These are phyloP conservation scores for Todiramphus saurophagus DNA, from an alignment of 2,113 vertebrate genomes.

Conservation along the genomic window DNA sequence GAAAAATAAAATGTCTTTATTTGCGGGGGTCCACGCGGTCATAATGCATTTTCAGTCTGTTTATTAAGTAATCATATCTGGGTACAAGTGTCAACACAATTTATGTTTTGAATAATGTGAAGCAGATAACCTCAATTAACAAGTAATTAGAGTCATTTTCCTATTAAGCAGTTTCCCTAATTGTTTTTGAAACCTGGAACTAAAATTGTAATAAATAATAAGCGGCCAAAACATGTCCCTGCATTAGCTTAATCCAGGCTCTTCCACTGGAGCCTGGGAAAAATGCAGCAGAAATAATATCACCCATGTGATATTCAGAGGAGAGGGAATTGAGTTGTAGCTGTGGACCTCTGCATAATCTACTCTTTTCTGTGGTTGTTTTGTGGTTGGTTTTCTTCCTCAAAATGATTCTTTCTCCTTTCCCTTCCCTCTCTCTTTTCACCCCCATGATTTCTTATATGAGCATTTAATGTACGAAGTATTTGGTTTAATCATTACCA, in stretches of 20 bases:
- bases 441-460: neutral
- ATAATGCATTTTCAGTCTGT: conserved; percentile 49
- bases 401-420: neutral
- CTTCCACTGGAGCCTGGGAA: neutral
- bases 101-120: conserved; percentile 69
- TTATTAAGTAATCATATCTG: conserved; percentile 71
- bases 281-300: neutral
- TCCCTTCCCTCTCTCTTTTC: neutral
- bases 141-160: conserved; percentile 70
- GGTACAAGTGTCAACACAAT: conserved; percentile 67
- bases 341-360: neutral
- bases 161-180: conserved; percentile 65
- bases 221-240: conserved; percentile 45
- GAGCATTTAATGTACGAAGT: neutral
- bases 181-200: conserved; percentile 74
- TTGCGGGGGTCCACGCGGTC: neutral
- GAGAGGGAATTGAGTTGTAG: neutral
- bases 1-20: conserved; percentile 10
- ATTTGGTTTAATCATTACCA: neutral
- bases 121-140: conserved; percentile 72
- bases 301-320: neutral
- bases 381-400: accelerated
- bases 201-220: conserved; percentile 68
- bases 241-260: neutral
- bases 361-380: neutral